Evolutionary conservation across 2,888 invertebrate species (phyloP).

Genomic region (Hyles lineata): DNA sequence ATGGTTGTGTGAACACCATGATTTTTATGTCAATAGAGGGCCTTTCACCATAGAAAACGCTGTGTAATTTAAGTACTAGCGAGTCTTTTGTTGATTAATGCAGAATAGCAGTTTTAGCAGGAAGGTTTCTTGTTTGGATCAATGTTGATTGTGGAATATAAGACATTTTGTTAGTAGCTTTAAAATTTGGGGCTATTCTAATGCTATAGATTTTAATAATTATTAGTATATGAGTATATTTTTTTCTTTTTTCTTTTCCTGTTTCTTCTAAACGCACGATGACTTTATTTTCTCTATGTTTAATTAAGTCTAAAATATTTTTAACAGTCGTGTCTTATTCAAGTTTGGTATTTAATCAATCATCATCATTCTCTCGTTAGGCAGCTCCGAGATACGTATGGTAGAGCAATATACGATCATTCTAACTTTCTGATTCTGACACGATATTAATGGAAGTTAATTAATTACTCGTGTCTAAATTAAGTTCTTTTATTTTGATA

Average conservation of each 20-base stretch:
- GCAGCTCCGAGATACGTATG: background rate
- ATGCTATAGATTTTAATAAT: too few species aligned
- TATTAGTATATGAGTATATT: too few species aligned
- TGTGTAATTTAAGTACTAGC: background rate
- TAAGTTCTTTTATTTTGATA: background rate
- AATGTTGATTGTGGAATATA: too few species aligned
- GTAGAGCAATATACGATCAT: background rate
- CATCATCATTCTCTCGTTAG: slow-evolving; percentile 2
- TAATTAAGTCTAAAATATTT: background rate
- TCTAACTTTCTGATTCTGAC: background rate
- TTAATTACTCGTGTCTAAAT: background rate
- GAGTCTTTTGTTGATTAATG: background rate
- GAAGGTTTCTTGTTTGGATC: too few species aligned
- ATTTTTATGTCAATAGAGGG: slow-evolving; percentile 13
- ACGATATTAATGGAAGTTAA: background rate
- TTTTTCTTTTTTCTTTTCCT: too few species aligned
- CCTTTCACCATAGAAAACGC: background rate
- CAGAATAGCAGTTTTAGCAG: background rate
- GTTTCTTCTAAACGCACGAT: background rate
- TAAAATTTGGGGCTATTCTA: too few species aligned
- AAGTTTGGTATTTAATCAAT: slow-evolving; percentile 4
- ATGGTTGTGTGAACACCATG: slow-evolving; percentile 24
- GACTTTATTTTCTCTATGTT: background rate
- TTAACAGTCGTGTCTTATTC: background rate
- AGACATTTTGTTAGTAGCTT: too few species aligned